These are phyloP conservation scores for Lytechinus variegatus DNA, from an alignment of 35 echinoderm and acorn worm species.

Conservation along the genomic window DNA sequence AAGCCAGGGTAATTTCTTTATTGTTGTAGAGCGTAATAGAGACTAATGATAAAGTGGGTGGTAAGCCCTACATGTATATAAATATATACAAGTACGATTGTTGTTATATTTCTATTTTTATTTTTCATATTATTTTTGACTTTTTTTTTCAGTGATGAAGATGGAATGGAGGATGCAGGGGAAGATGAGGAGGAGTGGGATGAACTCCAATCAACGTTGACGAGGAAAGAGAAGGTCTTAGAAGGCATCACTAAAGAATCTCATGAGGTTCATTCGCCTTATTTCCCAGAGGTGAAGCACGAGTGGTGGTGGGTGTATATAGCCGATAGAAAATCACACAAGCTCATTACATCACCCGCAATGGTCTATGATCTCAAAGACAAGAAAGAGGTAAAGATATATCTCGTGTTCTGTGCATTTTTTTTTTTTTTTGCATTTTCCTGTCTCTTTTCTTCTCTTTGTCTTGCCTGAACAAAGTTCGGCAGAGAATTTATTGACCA, in stretches of 20 bases:
- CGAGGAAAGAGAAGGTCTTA: conserved; percentile 93
- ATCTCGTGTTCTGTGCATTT: background rate
- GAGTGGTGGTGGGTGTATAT: conserved; percentile 99
- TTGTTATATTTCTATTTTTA: no score
- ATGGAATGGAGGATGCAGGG: conserved; percentile 44
- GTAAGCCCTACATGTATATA: no score
- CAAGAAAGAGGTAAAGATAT: conserved; percentile 88
- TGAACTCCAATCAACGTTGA: conserved; percentile 75
- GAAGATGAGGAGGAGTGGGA: conserved; percentile 99
- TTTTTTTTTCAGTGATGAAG: conserved; percentile 67
- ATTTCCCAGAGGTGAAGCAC: conserved; percentile 91
- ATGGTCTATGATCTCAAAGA: conserved; percentile 92
- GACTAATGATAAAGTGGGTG: no score
- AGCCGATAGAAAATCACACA: conserved; percentile 82
- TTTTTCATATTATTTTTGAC: background rate
- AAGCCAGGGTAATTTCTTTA: no score
- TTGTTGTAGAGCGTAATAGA: no score
- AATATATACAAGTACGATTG: no score
- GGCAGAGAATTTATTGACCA: no score
- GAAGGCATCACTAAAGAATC: conserved; percentile 87
- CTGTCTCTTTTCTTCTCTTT: background rate
- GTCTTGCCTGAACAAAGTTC: no score
- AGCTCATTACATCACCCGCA: conserved; percentile 77
- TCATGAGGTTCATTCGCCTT: conserved; percentile 89
- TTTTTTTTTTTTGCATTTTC: background rate